Evolutionary conservation across 2,113 vertebrate species (phyloP), one percentile per base, ranked within the genome.

Genomic region (Hipposideros armiger): DNA sequence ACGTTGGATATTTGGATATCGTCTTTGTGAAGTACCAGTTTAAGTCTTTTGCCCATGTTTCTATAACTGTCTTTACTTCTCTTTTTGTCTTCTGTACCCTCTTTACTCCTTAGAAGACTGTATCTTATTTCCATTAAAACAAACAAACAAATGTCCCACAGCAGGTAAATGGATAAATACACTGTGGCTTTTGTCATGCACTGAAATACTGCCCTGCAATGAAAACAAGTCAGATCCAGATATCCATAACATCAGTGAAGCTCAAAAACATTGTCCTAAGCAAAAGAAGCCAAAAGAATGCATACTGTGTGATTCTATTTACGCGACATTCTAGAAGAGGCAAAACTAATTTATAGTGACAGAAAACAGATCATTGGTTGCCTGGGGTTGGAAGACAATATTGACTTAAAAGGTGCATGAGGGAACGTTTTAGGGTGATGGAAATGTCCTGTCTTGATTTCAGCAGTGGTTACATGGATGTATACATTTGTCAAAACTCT

Each of bases 221-320:
- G 76, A 92, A 94, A 92, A 40, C 40, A 88, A 81, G 24, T 50
- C 8, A 28, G 50, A 32, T 77, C 10, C 14, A 11, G 47, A 60
- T 90, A 52, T 3, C 3, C 7, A 14, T 32, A 67, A 66, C 13
- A 91, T 78, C 86, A 73, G 2, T 64, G 54, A 94, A 94, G 85
- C 30, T 73, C 26, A 85, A 73, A 93, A 54, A 58, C 10, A 40
- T 36, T 56, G 24, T 78, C 11, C 7, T 85, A 56, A 85, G 47
- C 50, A 72, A 87, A 91, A 62, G 40, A 87, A 72, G n/a, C 16
- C n/a, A n/a, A 72, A 94, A 93, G 58, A 77, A 13, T 40, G 69
- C 7, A 78, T 4, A 32, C 5, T 56, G 5, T 36, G 3, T 40
- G 42, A 76, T n/a, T 74, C 50, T 28, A 22, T 50, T 77, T 72